Conservation (phyloP, 2,888 invertebrate species). For the Antheraea assamensis region DNA sequence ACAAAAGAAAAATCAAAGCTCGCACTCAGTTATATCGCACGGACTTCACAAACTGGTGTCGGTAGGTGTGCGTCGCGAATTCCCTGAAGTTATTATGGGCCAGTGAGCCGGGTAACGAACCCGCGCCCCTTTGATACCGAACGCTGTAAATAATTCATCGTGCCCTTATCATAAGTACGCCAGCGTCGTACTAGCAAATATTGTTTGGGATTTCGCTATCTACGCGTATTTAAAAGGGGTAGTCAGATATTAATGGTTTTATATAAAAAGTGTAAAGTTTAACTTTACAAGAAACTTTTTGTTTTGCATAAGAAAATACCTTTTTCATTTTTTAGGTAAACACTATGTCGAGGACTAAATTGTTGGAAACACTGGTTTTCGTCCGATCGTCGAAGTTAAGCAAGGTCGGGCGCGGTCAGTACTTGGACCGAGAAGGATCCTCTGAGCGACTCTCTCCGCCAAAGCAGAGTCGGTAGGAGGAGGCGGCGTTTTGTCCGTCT, state of each 20-base stretch:
- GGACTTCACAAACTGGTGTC: conserved; percentile 51
- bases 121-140: conserved; percentile 37
- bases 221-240: conserved; percentile 10
- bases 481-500: too few species aligned
- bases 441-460: too few species aligned
- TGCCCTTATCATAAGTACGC: conserved; percentile 32
- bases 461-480: too few species aligned
- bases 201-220: conserved; percentile 13
- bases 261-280: background rate
- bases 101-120: conserved; percentile 80
- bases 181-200: conserved; percentile 6
- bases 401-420: too few species aligned
- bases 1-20: conserved; percentile 19
- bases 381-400: too few species aligned
- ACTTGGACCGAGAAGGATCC: too few species aligned
- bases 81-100: conserved; percentile 80
- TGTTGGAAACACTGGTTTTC: too few species aligned
- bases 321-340: background rate
- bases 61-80: conserved; percentile 67
- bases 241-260: background rate
- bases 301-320: background rate
- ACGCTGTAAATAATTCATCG: conserved; percentile 70
- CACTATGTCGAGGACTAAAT: too few species aligned
- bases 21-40: conserved; percentile 38
- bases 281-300: background rate